Base-by-base conservation (phyloP, 2,113 vertebrate genomes). In the Podilymbus podiceps region DNA sequence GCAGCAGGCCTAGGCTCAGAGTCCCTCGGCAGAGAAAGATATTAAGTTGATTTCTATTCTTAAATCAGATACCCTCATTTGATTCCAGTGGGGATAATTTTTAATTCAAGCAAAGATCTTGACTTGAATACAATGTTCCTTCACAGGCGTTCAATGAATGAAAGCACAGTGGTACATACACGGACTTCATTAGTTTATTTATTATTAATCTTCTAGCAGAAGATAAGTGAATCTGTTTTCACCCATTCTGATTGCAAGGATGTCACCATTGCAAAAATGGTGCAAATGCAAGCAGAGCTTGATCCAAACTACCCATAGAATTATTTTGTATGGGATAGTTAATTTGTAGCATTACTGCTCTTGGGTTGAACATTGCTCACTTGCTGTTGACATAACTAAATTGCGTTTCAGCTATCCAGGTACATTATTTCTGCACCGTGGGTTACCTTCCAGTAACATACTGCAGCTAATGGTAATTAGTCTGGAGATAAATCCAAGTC, bases 21-120 rank as follows among this genome's bases (percentile, higher is more conserved):
- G 88, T 82, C 82, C 67, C 63, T 88, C 6, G 2, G 38, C 82
- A 90, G 81, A 93, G 62, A 63, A 52, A 67, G 53, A 76, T 58
- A 33, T 28, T 88, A 71, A 93, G 93, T 80, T 90, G 82, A 93
- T 93, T 95, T 91, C 74, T 96, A 91, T 95, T 62, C 62, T 93
- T 83, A 64, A 46, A 75, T 94, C 62, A 82, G 73, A 95, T 49
- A 92, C 44, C 63, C 82, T 93, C 15, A 78, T 80, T 97, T 80
- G 55, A 93, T 93, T 96, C 82, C 59, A 69, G 52, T 40, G 85
- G 82, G 88, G 55, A 93, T 88, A 92, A 81, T 86, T 93, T 95
- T 90, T 94, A 72, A 84, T 90, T 90, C 78, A 76, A 71, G 59
- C 46, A 63, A 85, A 91, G 62, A 82, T 85, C 71, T 73, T 69